Evolutionary conservation across 37 sponge, comb jelly and placozoan genomes (phyloP).

Genomic region (Eunapius fragilis): DNA sequence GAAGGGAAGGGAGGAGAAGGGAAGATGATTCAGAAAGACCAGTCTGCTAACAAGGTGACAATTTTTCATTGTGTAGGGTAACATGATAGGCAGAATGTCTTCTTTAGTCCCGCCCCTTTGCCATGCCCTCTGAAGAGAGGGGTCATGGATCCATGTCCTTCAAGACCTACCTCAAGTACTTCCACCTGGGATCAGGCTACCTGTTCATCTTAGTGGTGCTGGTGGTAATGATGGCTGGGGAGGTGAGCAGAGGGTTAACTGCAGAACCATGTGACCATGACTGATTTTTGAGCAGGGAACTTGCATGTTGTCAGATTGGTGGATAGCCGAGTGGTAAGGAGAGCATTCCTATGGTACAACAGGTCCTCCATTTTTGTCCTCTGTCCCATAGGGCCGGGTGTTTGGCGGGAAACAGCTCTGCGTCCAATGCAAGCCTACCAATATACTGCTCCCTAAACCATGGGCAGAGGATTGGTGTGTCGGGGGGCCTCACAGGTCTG

Average conservation of each 20-base stretch:
- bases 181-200: slow-evolving; percentile 51
- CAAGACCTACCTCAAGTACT: slow-evolving; percentile 62
- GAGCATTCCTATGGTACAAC: too few species aligned
- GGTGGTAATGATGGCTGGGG: slow-evolving; percentile 41
- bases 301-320: slow-evolving; percentile 69
- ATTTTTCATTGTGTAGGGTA: too few species aligned
- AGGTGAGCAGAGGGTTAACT: slow-evolving; percentile 37
- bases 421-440: not conserved
- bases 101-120: too few species aligned
- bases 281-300: slow-evolving; percentile 26
- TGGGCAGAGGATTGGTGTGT: slow-evolving; percentile 55
- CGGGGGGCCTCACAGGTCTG: slow-evolving; percentile 25
- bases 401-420: not conserved
- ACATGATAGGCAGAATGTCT: too few species aligned
- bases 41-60: too few species aligned
- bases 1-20: too few species aligned
- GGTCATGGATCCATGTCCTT: slow-evolving; percentile 51
- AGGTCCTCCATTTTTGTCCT: not conserved
- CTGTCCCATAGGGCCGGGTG: slow-evolving; percentile 50
- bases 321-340: slow-evolving; percentile 73
- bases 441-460: slow-evolving; percentile 16
- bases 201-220: slow-evolving; percentile 5
- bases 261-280: too few species aligned
- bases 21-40: too few species aligned
- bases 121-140: slow-evolving; percentile 57